Evolutionary conservation across 1,140 invertebrate species (phyloP), one percentile per base, ranked within the genome.

Genomic region (Apis florea): DNA sequence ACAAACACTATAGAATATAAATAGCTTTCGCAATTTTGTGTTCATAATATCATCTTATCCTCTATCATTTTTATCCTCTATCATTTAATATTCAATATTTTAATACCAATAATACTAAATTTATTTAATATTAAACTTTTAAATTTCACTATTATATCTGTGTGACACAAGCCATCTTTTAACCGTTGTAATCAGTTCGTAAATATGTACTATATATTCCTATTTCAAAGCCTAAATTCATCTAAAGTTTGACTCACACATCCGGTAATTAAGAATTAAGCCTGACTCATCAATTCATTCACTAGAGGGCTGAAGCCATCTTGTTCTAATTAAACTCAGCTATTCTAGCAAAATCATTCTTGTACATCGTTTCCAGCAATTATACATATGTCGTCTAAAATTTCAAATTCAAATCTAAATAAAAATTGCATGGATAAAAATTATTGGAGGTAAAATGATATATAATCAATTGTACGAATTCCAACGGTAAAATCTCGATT

Each of bases 381-480:
- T 40, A 40, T 40, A 40, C 31, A 40, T 40, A 40, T 40, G 31
- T 40, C 5, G 6, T 40, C 5, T 40, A 40, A 40, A 40, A 40
- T 31, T 31, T 0, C 31, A 31, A 31, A 31, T 40, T 40, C 31
- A 40, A 40, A 40, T 40, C 4, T 40, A 40, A 40, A 40, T 40
- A 6, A 40, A 40, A 40, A 40, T 5, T 40, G 64, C 31, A 24
- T 64, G 54, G 79, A 64, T 74, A 76, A 59, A 11, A 19, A 19
- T 49, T 53, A 21, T 49, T 58, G 58, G n/a, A 79, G 61, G 68
- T 77, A 67, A 71, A 63, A 58, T 61, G 24, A 6, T 61, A 13
- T 2, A 61, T 15, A 8, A 26, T 2, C 13, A 61, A 26, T 13
- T 61, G 59, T 13, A 2, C n/a, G 13, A 61, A 26, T 61, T 13